Evolutionary conservation across 2,888 invertebrate genomes (phyloP), one percentile per base, ranked within the genome.

Genomic region (Caenorhabditis sp.): DNA sequence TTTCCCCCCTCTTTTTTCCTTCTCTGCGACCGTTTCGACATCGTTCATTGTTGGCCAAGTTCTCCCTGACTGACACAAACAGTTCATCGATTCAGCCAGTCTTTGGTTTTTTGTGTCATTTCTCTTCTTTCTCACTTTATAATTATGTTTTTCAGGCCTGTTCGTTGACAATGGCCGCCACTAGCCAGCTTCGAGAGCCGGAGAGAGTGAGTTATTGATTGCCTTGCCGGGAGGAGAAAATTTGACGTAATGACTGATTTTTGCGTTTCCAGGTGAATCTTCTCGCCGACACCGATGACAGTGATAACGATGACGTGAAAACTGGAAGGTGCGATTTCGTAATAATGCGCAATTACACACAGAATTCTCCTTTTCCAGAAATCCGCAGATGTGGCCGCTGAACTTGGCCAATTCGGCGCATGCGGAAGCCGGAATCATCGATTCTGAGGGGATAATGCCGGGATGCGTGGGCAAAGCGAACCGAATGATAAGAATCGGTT

Each of bases 361-460:
- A n/a, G 35, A n/a, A 4, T 52, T 32, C 52, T n/a, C 17, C 9
- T n/a, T n/a, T n/a, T n/a, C n/a, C 46, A 77, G 77, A 59, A 68
- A 53, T 26, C 55, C 61, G 1, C 73, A 72, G 35, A 77, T 82
- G 62, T 80, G 82, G 80, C 82, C 82, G 15, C 56, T 65, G 24
- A 76, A 80, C 45, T 52, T 82, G 66, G 71, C 70, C 22, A 78
- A 63, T 27, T 52, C 70, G 2, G 50, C 55, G 0, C 70, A 76
- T 17, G 78, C 72, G 1, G 70, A 78, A 53, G 61, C 70, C 0
- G 78, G 68, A 50, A 62, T 65, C 11, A 43, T 73, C 27, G 72
- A 70, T 30, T 17, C 61, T 1, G 63, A 73, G 3, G 62, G 72
- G 24, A 22, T 72, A 8, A 22, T 65, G n/a, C 59, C 70, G 1